phyloP scores from a whole-genome alignment of 2,797 vertebrate species.

The Chaenodraco wilsoni region DNA sequence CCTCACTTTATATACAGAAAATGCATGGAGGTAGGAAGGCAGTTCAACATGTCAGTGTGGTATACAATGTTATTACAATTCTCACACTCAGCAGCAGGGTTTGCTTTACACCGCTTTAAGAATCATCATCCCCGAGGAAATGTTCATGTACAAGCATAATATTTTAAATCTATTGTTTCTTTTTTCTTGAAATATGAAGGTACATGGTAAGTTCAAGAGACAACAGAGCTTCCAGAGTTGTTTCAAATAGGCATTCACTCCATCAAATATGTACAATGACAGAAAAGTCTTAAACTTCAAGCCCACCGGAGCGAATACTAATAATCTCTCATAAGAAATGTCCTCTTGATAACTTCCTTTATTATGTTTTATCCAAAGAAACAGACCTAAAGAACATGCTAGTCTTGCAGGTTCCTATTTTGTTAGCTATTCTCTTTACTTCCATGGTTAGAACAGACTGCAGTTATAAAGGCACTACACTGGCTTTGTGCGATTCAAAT shows the following conservation, averaged over 20 bases:
- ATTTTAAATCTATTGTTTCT: slow-evolving; percentile 28
- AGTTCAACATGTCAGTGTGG: slow-evolving; percentile 20
- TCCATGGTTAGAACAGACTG: background rate
- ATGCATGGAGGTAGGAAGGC: slow-evolving; percentile 17
- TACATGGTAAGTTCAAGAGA: slow-evolving; percentile 21
- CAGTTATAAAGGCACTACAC: background rate
- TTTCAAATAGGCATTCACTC: slow-evolving; percentile 29
- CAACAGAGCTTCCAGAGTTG: slow-evolving; percentile 19
- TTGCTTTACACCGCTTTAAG: slow-evolving; percentile 18
- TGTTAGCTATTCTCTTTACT: background rate
- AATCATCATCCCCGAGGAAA: slow-evolving; percentile 16
- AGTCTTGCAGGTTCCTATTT: background rate
- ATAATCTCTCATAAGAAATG: slow-evolving; percentile 19
- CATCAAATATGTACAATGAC: slow-evolving; percentile 34
- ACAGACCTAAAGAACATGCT: background rate
- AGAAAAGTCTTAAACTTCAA: slow-evolving; percentile 4
- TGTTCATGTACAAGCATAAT: slow-evolving; percentile 10
- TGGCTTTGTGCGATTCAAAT: background rate
- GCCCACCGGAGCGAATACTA: slow-evolving; percentile 15
- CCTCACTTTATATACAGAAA: slow-evolving; percentile 24
- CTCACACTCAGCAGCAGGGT: slow-evolving; percentile 9
- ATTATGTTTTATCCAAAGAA: slow-evolving; percentile 7
- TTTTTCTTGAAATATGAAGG: slow-evolving; percentile 31
- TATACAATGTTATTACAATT: slow-evolving; percentile 18
- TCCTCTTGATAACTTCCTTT: slow-evolving; percentile 10